Percentiles rank a stretch among this genome's conserved stretches.
Conservation (phyloP, 2,888 invertebrate genomes). For the Chirona hameri region DNA sequence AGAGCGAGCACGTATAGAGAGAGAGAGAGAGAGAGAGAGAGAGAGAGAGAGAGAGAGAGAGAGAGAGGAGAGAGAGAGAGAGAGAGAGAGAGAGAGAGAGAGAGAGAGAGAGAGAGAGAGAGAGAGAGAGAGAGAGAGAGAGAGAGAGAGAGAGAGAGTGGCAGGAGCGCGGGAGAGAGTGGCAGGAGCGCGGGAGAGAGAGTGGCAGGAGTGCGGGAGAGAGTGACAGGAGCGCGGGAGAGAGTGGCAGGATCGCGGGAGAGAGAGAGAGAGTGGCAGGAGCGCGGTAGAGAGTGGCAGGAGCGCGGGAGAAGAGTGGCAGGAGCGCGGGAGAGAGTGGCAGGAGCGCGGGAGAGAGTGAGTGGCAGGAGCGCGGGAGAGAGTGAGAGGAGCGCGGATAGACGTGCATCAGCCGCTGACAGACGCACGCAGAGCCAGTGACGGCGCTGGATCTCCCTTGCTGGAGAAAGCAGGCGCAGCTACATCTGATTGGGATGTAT, state of each 20-base stretch:
- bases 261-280: not conserved
- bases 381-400: not conserved
- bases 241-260: not conserved
- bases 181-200: too few relatives aligned
- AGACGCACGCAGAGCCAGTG: too few relatives aligned
- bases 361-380: too few relatives aligned
- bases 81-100: not conserved
- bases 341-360: not conserved
- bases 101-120: too few relatives aligned
- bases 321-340: not conserved
- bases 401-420: too few relatives aligned
- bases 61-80: not conserved
- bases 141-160: not conserved
- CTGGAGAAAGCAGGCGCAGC: too few relatives aligned
- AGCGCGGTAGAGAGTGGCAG: not conserved
- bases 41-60: too few relatives aligned
- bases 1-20: too few relatives aligned
- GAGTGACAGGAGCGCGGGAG: not conserved
- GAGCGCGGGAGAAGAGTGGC: not conserved
- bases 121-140: not conserved
- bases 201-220: too few relatives aligned
- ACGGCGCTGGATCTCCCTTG: too few relatives aligned
- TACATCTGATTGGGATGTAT: too few relatives aligned
- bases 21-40: not conserved
- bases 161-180: too few relatives aligned